Evolutionary conservation across 2,797 vertebrate genomes (phyloP).

Genomic region (Muscicapa comitata): DNA sequence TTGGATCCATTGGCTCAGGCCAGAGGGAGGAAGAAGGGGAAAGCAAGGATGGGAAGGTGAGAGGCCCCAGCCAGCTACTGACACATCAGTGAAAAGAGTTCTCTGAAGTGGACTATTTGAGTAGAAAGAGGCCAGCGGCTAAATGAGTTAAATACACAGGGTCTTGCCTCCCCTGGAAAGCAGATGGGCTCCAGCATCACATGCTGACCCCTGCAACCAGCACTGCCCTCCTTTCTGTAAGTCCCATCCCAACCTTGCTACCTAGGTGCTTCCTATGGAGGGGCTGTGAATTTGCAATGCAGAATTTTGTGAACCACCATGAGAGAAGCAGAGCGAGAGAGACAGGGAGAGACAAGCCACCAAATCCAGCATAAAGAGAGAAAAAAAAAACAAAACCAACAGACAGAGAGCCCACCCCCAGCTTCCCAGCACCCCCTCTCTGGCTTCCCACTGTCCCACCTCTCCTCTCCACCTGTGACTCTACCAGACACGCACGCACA

Average conservation of each 20-base stretch:
- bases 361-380: constrained; percentile 21
- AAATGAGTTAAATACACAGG: background rate
- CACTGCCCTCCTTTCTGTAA: background rate
- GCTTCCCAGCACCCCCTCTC: background rate
- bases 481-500: background rate
- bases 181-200: background rate
- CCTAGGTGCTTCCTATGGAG: background rate
- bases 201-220: background rate
- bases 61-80: background rate
- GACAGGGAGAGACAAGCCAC: constrained; percentile 32
- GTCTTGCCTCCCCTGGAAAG: constrained; percentile 18
- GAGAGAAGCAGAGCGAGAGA: background rate
- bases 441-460: background rate
- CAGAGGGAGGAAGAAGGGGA: constrained; percentile 45
- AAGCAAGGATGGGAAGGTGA: constrained; percentile 41
- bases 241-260: background rate
- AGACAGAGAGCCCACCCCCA: background rate
- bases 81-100: background rate
- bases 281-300: constrained; percentile 32
- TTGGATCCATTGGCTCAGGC: constrained; percentile 26
- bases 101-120: constrained; percentile 4
- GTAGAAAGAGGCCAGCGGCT: constrained; percentile 4
- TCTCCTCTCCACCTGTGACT: constrained; percentile 45
- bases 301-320: constrained; percentile 61
- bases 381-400: background rate